Base-by-base conservation (phyloP, 2,113 vertebrate genomes). In the Eira barbara region DNA sequence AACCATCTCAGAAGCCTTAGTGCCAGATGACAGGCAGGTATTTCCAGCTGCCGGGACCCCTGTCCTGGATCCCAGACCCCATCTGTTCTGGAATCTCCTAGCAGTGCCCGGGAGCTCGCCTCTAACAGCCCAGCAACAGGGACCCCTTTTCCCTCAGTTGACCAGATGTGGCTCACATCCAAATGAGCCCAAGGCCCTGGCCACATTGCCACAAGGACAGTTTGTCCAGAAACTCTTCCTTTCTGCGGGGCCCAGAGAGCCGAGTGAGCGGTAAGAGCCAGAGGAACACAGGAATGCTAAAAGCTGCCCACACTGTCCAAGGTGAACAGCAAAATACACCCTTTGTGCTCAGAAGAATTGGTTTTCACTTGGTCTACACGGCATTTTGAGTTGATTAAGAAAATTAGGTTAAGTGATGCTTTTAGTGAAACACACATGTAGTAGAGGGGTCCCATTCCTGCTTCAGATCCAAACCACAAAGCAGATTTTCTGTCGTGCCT, bases 351-450 rank as follows among this genome's bases (percentile, higher is more conserved):
- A 13, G 34, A 31, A 45, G 59, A 29, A 1, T 69, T 73, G 57
- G 79, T 91, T 52, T 49, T 3, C 87, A 15, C 29, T 92, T 29
- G 20, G 71, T 94, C 91, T 52, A 25, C 34, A 4, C 45, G 71
- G 93, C 94, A 25, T 93, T 94, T 81, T 3, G 13, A 88, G 82
- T 73, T 47, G 80, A 90, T 39, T 92, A 59, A 81, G 63, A 78
- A 97, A 96, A 95, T 86, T 82, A 93, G 95, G 95, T 89, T 82
- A 89, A 95, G 89, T 13, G 34, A 95, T 84, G 92, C 91, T 88
- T 96, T 69, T 31, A 96, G 63, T 76, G 59, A 81, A 81, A 86
- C 25, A 55, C 36, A 76, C 65, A 31, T 55, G 25, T 59, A 67
- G 47, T 23, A 25, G 47, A 52, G 76, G 69, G 34, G 36, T 86